Conservation (phyloP, 2,888 invertebrate species). For the Atherix ibis region DNA sequence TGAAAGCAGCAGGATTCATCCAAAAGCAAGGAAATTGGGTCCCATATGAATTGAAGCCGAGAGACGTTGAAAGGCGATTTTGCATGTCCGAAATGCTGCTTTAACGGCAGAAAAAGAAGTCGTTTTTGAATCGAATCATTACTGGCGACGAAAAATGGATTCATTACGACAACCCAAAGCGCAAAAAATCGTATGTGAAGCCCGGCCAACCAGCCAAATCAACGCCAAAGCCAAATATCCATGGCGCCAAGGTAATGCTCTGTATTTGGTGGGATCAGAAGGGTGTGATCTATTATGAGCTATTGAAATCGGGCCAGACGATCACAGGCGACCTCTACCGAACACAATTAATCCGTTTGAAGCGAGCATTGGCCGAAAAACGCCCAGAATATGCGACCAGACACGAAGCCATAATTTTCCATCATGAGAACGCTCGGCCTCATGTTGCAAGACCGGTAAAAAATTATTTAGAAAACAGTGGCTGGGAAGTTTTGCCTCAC, state of each 20-base stretch:
- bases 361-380: too few species aligned
- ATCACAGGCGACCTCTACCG: not conserved
- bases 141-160: slow-evolving; percentile 1
- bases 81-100: slow-evolving; percentile 1
- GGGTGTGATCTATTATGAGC: slow-evolving; percentile 4
- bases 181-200: slow-evolving; percentile 3
- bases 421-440: too few species aligned
- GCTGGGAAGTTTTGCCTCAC: too few species aligned
- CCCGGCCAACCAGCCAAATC: slow-evolving; percentile 2
- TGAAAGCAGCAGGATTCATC: too few species aligned
- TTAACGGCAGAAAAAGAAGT: not conserved
- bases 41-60: not conserved
- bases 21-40: too few species aligned
- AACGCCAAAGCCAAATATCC: slow-evolving; percentile 5
- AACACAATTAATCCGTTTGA: not conserved
- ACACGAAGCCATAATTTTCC: too few species aligned
- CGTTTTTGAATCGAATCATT: not conserved
- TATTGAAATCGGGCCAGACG: slow-evolving; percentile 5
- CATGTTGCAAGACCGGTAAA: too few species aligned
- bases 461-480: too few species aligned
- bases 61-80: not conserved
- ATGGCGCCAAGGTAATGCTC: slow-evolving; percentile 5
- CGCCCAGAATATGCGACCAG: too few species aligned
- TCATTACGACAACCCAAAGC: slow-evolving; percentile 4
- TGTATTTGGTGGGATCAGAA: slow-evolving; percentile 5